Conservation (phyloP, 2,888 invertebrate species). For the Caenorhabditis sp. region DNA sequence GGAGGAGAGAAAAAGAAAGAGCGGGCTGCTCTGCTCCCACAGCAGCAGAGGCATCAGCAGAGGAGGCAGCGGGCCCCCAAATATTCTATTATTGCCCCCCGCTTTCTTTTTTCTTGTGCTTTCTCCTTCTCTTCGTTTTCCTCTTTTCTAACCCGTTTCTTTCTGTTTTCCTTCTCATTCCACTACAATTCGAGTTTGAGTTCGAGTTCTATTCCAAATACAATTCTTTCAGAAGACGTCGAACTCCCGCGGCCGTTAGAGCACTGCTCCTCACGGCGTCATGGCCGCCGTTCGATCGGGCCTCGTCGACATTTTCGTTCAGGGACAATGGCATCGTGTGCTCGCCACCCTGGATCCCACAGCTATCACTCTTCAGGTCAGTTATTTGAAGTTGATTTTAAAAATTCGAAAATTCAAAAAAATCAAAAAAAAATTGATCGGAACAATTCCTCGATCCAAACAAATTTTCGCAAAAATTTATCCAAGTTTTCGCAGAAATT, state of each 20-base stretch:
- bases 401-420: no score
- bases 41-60: no score
- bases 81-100: constrained; percentile 65
- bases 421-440: no score
- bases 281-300: constrained; percentile 81
- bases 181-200: constrained; percentile 17
- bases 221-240: no score
- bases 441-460: no score
- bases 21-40: constrained; percentile 47
- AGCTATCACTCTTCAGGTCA: constrained; percentile 78
- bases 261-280: constrained; percentile 19
- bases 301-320: constrained; percentile 81
- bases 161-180: no score
- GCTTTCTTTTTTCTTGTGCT: constrained; percentile 13
- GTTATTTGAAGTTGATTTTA: no score
- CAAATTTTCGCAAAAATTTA: no score
- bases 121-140: constrained; percentile 30
- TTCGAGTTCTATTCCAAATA: no score
- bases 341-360: constrained; percentile 81
- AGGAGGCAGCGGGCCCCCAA: no score
- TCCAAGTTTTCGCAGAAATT: no score
- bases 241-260: constrained; percentile 7
- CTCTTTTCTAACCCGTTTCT: no score
- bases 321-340: constrained; percentile 81
- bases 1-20: constrained; percentile 44